Evolutionary conservation across 1,140 invertebrate species (phyloP).

Genomic region (Drosophila aff.): DNA sequence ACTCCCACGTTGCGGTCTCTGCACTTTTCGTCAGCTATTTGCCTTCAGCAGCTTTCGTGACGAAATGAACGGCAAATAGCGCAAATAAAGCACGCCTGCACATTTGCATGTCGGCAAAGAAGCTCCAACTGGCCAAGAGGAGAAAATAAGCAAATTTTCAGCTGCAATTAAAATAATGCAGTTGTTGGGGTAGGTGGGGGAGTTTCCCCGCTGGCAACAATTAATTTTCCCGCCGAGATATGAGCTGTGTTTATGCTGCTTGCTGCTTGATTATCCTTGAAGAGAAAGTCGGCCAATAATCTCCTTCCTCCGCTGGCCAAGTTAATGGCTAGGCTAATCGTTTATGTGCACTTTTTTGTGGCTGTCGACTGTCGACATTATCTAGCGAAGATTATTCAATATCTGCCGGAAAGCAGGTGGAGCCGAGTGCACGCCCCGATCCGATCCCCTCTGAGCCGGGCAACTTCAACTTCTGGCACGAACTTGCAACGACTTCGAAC

Average conservation of each 20-base stretch:
- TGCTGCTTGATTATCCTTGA: constrained; percentile 41
- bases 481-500: constrained; percentile 14
- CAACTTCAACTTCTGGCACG: constrained; percentile 1
- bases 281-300: constrained; percentile 66
- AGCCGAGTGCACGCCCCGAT: background rate
- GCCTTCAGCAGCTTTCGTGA: constrained; percentile 61
- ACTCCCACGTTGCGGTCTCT: constrained; percentile 25
- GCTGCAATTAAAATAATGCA: constrained; percentile 10
- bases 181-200: background rate
- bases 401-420: constrained; percentile 48
- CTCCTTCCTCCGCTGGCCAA: constrained; percentile 26
- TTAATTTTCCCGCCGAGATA: background rate
- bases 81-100: background rate
- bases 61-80: constrained; percentile 46
- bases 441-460: background rate
- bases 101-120: constrained; percentile 44
- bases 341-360: constrained; percentile 51
- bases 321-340: constrained; percentile 68
- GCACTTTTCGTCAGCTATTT: constrained; percentile 48
- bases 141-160: constrained; percentile 14
- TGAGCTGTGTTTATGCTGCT: constrained; percentile 19
- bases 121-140: background rate
- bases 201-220: constrained; percentile 7
- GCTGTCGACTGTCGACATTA: constrained; percentile 25
- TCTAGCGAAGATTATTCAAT: constrained; percentile 57